Evolutionary conservation across 2,113 vertebrate genomes (phyloP), one percentile per base, ranked within the genome.

Genomic region (Pluvianellus socialis): DNA sequence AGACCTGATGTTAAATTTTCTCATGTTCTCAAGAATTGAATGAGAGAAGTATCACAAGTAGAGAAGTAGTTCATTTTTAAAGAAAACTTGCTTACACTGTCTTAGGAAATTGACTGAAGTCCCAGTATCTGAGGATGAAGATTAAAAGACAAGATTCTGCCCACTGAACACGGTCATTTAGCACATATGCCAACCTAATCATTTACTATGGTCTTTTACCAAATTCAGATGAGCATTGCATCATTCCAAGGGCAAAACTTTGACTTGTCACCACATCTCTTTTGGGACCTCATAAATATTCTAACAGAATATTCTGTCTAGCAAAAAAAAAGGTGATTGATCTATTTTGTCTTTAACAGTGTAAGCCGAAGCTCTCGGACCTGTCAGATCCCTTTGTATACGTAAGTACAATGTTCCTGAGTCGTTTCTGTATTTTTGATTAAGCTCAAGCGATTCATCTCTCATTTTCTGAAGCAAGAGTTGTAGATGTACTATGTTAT

Each of bases 341-440:
- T 88, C 45, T 68, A 21, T 92, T 79, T 38, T 88, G 62, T 93
- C 47, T 80, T 94, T 66, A 79, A 84, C 93, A 98, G 97, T 38
- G 91, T 98, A 96, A 98, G 98, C 75, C 52, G 67, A 67, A 98
- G 96, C 85, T 94, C 94, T 66, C 88, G 85, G 97, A 98, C 96
- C 71, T 97, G 97, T 90, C 98, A 98, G 30, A 97, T 98, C 18
- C 98, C 97, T 85, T 92, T 97, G 12, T 98, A 98, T 90, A 98
- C 63, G 87, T 98, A 97, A 98, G 98, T 97, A 67, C 49, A 63
- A 9, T 13, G 52, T 88, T 74, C 76, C 30, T 72, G 14, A 17
- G 6, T 65, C 79, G 5, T 81, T 91, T 61, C 71, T 40, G 14
- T 18, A 26, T 62, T 85, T 91, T 89, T 85, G 1, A 67, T 85